phyloP scores from a whole-genome alignment of 2,888 invertebrate genomes.

The Netelia virgata region DNA sequence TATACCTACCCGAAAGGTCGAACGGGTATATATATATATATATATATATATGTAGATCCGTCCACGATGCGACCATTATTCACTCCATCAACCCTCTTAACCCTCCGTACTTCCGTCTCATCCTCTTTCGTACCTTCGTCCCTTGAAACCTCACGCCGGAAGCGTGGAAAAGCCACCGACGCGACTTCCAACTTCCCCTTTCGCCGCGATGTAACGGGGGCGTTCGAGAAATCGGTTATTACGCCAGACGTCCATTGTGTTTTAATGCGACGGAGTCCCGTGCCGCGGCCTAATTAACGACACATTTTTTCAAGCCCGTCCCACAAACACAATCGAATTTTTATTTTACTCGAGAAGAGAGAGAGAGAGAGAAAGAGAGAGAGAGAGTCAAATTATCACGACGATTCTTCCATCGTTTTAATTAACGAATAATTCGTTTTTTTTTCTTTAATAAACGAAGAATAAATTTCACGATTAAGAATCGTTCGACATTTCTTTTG shows the following conservation, averaged over 20 bases:
- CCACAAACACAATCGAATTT: background rate
- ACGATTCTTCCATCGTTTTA: conserved; percentile 3
- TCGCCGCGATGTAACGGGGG: conserved; percentile 28
- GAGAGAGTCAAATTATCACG: conserved; percentile 17
- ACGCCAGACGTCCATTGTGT: conserved; percentile 55
- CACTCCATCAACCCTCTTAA: conserved; percentile 56
- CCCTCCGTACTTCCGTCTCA: conserved; percentile 4
- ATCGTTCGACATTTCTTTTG: background rate
- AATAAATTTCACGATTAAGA: background rate
- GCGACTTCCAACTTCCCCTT: conserved; percentile 20
- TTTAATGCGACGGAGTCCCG: conserved; percentile 24
- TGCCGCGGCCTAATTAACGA: conserved; percentile 40
- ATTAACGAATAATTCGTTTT: background rate
- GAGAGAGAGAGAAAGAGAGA: no score
- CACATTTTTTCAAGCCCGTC: conserved; percentile 12
- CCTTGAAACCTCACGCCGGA: conserved; percentile 21
- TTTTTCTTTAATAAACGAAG: no score
- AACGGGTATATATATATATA: conserved; percentile 9
- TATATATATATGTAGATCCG: conserved; percentile 30
- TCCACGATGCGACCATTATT: conserved; percentile 58
- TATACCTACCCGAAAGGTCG: conserved; percentile 10
- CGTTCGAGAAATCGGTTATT: conserved; percentile 50
- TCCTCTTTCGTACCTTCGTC: background rate
- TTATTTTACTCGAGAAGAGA: conserved; percentile 21
- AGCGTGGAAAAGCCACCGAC: conserved; percentile 47